Conservation (phyloP, 2,888 invertebrate genomes). For the Anagyrus pseudococci region DNA sequence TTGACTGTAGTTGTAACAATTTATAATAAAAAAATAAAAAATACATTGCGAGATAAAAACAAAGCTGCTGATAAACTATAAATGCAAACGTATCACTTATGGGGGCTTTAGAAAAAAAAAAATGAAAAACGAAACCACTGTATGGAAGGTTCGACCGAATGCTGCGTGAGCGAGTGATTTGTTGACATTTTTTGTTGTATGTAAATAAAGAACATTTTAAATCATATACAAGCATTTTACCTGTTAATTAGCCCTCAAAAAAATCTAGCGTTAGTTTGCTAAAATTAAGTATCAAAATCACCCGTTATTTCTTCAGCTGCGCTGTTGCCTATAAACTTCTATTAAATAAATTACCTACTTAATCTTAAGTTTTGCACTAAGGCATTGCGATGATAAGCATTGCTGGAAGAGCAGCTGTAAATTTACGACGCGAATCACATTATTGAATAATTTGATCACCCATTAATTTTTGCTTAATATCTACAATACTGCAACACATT, state of each 20-base stretch:
- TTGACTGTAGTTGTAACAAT: slow-evolving; percentile 19
- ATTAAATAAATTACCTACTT: too few relatives aligned
- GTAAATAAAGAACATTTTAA: slow-evolving; percentile 50
- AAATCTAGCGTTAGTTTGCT: neutral
- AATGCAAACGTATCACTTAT: slow-evolving; percentile 13
- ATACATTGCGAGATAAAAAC: slow-evolving; percentile 1
- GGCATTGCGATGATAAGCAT: too few relatives aligned
- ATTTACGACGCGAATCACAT: too few relatives aligned
- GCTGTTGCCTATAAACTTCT: too few relatives aligned
- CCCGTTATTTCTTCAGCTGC: neutral
- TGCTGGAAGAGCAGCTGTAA: too few relatives aligned
- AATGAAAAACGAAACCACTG: slow-evolving; percentile 20
- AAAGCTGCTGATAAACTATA: neutral
- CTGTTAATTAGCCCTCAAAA: neutral
- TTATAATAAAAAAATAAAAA: slow-evolving; percentile 18
- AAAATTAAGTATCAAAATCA: neutral
- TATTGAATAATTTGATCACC: slow-evolving; percentile 1
- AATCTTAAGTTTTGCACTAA: too few relatives aligned
- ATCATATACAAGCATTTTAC: slow-evolving; percentile 7
- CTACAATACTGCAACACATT: slow-evolving; percentile 27
- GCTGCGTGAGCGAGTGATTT: slow-evolving; percentile 47
- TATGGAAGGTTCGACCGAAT: slow-evolving; percentile 40
- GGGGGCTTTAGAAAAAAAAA: slow-evolving; percentile 22
- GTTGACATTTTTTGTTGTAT: slow-evolving; percentile 50
- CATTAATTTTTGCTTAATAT: slow-evolving; percentile 13